Evolutionary conservation across 2,797 vertebrate genomes (phyloP).

Genomic region (Poecilia gillii): DNA sequence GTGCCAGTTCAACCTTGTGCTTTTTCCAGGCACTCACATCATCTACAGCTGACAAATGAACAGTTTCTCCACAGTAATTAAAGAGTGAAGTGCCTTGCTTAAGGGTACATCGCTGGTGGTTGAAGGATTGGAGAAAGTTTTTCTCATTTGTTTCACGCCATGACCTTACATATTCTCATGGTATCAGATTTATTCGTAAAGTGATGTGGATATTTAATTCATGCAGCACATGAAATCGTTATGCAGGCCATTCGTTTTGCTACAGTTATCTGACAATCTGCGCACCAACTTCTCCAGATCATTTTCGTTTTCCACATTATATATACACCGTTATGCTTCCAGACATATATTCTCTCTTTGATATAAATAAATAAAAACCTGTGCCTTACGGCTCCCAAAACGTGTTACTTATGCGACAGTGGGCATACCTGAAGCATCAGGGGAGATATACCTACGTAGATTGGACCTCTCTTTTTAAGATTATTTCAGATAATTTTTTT

Average conservation of each 20-base stretch:
- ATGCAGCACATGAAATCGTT: constrained; percentile 64
- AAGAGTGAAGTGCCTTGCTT: constrained; percentile 62
- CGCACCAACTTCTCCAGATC: constrained; percentile 57
- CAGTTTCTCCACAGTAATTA: constrained; percentile 59
- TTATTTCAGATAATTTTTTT: constrained; percentile 54
- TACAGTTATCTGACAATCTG: constrained; percentile 54
- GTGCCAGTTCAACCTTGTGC: constrained; percentile 52
- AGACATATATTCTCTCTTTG: constrained; percentile 59
- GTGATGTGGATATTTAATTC: constrained; percentile 66
- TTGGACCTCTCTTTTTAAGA: constrained; percentile 72
- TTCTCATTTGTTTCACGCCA: constrained; percentile 58
- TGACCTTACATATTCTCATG: constrained; percentile 62
- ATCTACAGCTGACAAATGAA: constrained; percentile 60
- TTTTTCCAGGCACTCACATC: constrained; percentile 43
- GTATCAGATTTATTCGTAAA: constrained; percentile 56
- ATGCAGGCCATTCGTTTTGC: constrained; percentile 55
- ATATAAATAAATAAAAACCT: constrained; percentile 76
- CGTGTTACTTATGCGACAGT: constrained; percentile 66
- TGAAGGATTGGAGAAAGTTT: constrained; percentile 38
- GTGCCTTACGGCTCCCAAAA: constrained; percentile 71
- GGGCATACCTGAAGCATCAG: constrained; percentile 74
- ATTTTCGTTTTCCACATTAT: constrained; percentile 58
- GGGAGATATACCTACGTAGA: constrained; percentile 79
- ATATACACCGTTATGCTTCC: constrained; percentile 67
- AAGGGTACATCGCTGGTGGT: constrained; percentile 40